phyloP scores from a whole-genome alignment of 2,113 vertebrate species.

The Ceuthmochares aereus region DNA sequence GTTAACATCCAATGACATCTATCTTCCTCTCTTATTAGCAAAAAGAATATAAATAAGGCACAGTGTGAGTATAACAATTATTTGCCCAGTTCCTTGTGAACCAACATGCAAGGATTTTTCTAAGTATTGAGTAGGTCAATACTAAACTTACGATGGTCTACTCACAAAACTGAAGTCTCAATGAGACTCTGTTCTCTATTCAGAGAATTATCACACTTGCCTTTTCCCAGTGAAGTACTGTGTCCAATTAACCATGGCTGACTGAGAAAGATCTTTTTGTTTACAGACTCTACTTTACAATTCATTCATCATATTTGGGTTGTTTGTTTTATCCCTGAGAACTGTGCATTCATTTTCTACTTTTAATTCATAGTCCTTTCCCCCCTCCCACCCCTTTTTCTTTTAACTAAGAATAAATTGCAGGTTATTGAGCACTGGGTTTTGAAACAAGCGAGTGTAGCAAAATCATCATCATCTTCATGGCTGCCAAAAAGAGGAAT shows the following conservation, averaged over 20 bases:
- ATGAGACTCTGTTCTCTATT: not conserved
- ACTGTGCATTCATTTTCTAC: not conserved
- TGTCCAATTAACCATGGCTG: not conserved
- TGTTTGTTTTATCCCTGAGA: not conserved
- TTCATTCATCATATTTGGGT: not conserved
- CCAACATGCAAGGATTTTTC: not conserved
- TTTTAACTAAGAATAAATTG: not conserved
- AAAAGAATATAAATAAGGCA: not conserved
- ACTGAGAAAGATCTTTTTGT: not conserved
- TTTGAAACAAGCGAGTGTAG: not conserved
- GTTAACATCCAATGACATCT: not conserved
- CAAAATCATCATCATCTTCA: not conserved
- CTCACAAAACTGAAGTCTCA: not conserved
- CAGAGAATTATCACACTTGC: not conserved
- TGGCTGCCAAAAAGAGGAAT: not conserved
- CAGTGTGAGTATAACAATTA: not conserved
- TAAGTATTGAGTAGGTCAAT: not conserved
- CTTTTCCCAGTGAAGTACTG: not conserved
- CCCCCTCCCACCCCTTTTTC: too few species aligned
- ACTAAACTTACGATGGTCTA: not conserved
- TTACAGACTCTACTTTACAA: not conserved
- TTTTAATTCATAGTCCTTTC: not conserved
- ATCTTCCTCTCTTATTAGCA: not conserved
- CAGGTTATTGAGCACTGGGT: not conserved
- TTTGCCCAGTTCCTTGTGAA: not conserved